Percentiles rank a stretch among this genome's conserved stretches.
Evolutionary conservation across 1,140 invertebrate species (phyloP).

Genomic region (Neodiprion virginianus): DNA sequence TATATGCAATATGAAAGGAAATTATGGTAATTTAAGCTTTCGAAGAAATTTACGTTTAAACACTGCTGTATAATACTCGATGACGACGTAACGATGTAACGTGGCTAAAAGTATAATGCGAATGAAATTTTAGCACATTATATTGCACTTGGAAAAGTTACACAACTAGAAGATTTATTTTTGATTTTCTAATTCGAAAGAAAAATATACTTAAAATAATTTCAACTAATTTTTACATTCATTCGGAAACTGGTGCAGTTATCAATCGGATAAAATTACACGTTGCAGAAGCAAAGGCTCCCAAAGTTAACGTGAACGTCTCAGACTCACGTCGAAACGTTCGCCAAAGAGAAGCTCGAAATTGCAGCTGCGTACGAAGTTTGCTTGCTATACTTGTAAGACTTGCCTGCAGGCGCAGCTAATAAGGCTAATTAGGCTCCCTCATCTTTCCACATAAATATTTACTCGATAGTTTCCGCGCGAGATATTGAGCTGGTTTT

Average conservation of each 20-base stretch:
- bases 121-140: too few species aligned
- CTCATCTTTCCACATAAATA: neutral
- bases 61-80: too few species aligned
- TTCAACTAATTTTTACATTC: too few species aligned
- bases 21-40: conserved; percentile 2
- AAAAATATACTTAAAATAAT: too few species aligned
- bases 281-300: too few species aligned
- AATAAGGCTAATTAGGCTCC: conserved; percentile 7
- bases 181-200: too few species aligned
- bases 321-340: neutral
- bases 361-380: neutral
- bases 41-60: neutral
- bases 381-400: neutral
- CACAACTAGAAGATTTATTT: too few species aligned
- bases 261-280: neutral
- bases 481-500: too few species aligned
- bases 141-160: too few species aligned
- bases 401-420: neutral
- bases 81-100: neutral
- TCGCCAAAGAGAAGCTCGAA: neutral
- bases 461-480: neutral
- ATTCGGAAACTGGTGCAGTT: too few species aligned
- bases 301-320: neutral
- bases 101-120: neutral
- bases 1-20: conserved; percentile 5